A percentile compares a stretch with the other conserved stretches of the same genome.
phyloP scores from a whole-genome alignment of 2,888 invertebrate species.

The Ophioninae sp. region DNA sequence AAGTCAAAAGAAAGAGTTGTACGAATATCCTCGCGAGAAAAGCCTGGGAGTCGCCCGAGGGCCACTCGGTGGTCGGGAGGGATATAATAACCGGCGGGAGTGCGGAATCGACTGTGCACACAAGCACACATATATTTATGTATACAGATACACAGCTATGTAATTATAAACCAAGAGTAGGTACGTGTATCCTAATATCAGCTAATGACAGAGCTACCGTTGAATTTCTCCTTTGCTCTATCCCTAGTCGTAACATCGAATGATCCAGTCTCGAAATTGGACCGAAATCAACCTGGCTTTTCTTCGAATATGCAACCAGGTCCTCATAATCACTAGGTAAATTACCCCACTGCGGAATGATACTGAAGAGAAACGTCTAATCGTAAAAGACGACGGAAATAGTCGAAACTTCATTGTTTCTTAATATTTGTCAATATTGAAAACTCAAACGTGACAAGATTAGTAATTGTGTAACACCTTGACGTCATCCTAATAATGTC shows the following conservation, averaged over 20 bases:
- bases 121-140: background rate
- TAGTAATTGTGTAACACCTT: too few species aligned
- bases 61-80: constrained; percentile 67
- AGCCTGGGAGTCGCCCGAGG: constrained; percentile 72
- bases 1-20: constrained; percentile 58
- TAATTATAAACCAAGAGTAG: too few species aligned
- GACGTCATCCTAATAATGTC: too few species aligned
- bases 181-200: constrained; percentile 59
- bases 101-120: constrained; percentile 32
- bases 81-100: constrained; percentile 73
- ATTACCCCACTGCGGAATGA: constrained; percentile 49
- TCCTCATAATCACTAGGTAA: constrained; percentile 50
- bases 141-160: background rate
- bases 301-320: constrained; percentile 34
- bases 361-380: constrained; percentile 17
- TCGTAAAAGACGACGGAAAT: background rate
- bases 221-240: constrained; percentile 68
- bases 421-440: too few species aligned
- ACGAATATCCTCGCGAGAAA: constrained; percentile 62
- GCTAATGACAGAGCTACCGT: constrained; percentile 69
- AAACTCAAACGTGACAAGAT: too few species aligned
- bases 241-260: constrained; percentile 59
- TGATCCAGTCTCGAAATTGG: constrained; percentile 69
- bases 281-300: constrained; percentile 58
- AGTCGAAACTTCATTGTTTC: too few species aligned